A percentile compares a stretch with the other conserved stretches of the same genome.
These are phyloP conservation scores for Eristalis arbustorum DNA, from an alignment of 2,888 invertebrate species.

Conservation along the genomic window DNA sequence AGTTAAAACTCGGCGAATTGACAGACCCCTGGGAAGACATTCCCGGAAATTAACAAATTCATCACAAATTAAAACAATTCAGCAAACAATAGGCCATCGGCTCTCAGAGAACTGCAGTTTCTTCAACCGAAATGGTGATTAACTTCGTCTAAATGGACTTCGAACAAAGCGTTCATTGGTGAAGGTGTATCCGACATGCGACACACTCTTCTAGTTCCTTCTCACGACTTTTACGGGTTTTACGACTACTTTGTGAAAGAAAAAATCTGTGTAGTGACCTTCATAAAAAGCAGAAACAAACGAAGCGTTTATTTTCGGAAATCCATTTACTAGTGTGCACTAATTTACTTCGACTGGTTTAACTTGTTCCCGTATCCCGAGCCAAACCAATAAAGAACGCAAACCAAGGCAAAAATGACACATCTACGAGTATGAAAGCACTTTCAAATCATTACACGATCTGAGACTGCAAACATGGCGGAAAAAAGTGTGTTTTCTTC, in stretches of 20 bases:
- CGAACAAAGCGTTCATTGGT: background rate
- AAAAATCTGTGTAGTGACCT: slow-evolving; percentile 28
- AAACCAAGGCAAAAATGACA: slow-evolving; percentile 16
- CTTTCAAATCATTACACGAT: slow-evolving; percentile 36
- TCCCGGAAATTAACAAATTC: background rate
- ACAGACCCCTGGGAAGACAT: too few relatives aligned
- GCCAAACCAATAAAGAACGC: slow-evolving; percentile 8
- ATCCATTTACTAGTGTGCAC: background rate
- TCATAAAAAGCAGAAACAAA: slow-evolving; percentile 25
- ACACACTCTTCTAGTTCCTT: background rate
- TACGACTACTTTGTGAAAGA: background rate
- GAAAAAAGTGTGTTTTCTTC: slow-evolving; percentile 19
- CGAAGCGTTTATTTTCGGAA: background rate
- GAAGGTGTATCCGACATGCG: background rate
- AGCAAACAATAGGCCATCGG: background rate
- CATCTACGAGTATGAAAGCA: background rate
- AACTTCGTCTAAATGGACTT: background rate
- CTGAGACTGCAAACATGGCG: slow-evolving; percentile 36
- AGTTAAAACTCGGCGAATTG: too few relatives aligned
- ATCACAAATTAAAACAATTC: background rate
- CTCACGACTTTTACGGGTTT: background rate
- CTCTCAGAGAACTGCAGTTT: background rate
- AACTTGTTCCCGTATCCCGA: slow-evolving; percentile 7
- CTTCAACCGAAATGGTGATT: background rate
- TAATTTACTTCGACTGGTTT: slow-evolving; percentile 30